Evolutionary conservation across 2,113 vertebrate genomes (phyloP).

Genomic region (Brachyhypopomus occidentalis): DNA sequence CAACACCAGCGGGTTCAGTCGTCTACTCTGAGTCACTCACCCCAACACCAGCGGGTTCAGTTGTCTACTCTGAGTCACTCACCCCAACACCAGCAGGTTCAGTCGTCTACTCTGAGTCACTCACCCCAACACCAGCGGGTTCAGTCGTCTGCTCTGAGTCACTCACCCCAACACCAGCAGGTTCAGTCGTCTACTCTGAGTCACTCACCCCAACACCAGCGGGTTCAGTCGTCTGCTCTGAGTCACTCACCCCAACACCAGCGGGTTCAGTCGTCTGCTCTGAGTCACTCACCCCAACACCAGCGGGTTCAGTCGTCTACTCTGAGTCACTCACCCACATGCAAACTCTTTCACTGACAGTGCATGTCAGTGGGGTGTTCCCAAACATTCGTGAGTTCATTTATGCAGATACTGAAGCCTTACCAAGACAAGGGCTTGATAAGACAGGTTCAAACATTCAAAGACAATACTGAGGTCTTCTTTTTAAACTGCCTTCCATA

Average conservation of each 20-base stretch:
- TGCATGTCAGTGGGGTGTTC: neutral
- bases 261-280: neutral
- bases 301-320: neutral
- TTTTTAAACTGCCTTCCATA: too few relatives aligned
- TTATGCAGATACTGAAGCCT: too few relatives aligned
- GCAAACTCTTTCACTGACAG: neutral
- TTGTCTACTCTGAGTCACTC: constrained; percentile 20
- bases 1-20: neutral
- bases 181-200: constrained; percentile 6
- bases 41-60: neutral
- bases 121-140: too few relatives aligned
- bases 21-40: constrained; percentile 18
- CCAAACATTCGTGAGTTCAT: too few relatives aligned
- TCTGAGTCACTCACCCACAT: too few relatives aligned
- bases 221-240: neutral
- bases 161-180: too few relatives aligned
- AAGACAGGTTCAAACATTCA: too few relatives aligned
- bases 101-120: constrained; percentile 15
- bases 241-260: too few relatives aligned
- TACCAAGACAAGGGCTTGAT: too few relatives aligned
- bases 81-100: neutral
- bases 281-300: too few relatives aligned
- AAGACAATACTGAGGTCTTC: too few relatives aligned
- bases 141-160: constrained; percentile 11
- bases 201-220: too few relatives aligned